These are phyloP conservation scores for Caenorhabditis sinica DNA, from an alignment of 2,888 invertebrate species.

Conservation along the genomic window DNA sequence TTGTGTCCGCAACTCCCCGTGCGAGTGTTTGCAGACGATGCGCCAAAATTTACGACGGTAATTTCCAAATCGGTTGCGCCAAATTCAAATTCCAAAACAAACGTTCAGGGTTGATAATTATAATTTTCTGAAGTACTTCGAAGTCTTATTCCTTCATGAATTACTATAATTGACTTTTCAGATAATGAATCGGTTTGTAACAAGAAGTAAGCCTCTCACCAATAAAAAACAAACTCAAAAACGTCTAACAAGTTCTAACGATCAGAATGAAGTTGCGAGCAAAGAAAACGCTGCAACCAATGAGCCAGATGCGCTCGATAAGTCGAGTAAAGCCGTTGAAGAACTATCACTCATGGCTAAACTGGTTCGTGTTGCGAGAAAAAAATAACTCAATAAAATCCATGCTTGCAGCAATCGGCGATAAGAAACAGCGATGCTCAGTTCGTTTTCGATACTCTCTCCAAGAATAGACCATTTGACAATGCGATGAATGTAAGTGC, in stretches of 20 bases:
- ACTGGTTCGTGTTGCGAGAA: conserved; percentile 27
- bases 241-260: background rate
- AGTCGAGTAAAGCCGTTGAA: conserved; percentile 9
- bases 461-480: conserved; percentile 64
- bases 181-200: conserved; percentile 56
- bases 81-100: conserved; percentile 12
- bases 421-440: conserved; percentile 45
- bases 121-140: no score
- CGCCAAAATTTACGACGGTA: conserved; percentile 9
- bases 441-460: conserved; percentile 40
- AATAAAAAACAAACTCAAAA: conserved; percentile 8
- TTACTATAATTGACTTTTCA: conserved; percentile 14
- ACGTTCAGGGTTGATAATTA: no score
- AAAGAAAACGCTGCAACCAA: conserved; percentile 1
- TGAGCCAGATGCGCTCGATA: background rate
- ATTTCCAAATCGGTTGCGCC: background rate
- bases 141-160: no score
- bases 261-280: background rate
- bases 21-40: conserved; percentile 13
- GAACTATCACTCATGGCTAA: conserved; percentile 47
- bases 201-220: conserved; percentile 15
- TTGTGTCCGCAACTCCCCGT: conserved; percentile 17
- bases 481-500: conserved; percentile 53
- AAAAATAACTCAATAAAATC: background rate
- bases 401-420: conserved; percentile 36